Evolutionary conservation across 2,113 vertebrate species (phyloP), one percentile per base, ranked within the genome.

Genomic region (Brachionichthys hirsutus): DNA sequence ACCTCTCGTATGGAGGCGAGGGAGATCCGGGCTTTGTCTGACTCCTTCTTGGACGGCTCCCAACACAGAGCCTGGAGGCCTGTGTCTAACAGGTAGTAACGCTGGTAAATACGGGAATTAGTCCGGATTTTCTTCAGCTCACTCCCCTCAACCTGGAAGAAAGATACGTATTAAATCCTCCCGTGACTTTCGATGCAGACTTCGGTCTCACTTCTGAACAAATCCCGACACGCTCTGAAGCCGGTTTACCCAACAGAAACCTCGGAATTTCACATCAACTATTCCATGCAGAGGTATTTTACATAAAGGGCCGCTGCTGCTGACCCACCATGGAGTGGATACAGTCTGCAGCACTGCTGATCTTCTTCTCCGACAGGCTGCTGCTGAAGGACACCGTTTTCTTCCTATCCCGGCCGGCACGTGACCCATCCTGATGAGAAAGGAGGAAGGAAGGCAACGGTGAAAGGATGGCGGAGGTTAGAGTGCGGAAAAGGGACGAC

Each of bases 21-120:
- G 24, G 93, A 89, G 69, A 98, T 95, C 79, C 94, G 93, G 47
- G 95, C 95, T 84, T 98, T 98, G 82, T 96, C 95, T 0, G 93
- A 94, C 80, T 98, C 95, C 76, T 98, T 98, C 83, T 98, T 98
- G 3, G 95, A 97, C 6, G 95, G 95, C 34, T 98, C 95, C 95
- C 95, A 98, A 57, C 92, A 90, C 1, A 98, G 83, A 53, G 94
- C 94, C 66, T 95, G 95, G 86, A 97, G 94, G 60, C 95, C 95
- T 0, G 95, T 90, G 36, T 98, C 95, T 70, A 98, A 76, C 41
- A 98, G 87, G 61, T 95, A 98, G 40, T 97, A 96, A 2, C 95
- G 86, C 43, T 94, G 93, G 67, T 98, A 98, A 20, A 98, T 91
- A 34, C 95, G 91, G 0, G 94, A 95, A 87, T 94, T 95, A 64